These are phyloP conservation scores for Donacobius atricapilla DNA, from an alignment of 2,113 vertebrate genomes.

Conservation along the genomic window DNA sequence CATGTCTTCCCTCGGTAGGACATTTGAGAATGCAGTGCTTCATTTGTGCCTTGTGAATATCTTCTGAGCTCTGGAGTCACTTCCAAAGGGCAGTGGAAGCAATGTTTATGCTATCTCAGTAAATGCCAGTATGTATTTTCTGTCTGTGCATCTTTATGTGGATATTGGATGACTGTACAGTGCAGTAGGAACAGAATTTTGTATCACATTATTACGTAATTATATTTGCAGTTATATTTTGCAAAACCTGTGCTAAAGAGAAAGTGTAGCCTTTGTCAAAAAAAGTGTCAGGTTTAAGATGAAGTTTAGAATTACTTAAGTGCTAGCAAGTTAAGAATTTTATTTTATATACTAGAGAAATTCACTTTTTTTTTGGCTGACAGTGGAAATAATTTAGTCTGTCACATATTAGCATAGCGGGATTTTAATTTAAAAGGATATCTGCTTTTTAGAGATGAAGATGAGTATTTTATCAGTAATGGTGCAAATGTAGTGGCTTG, in stretches of 20 bases:
- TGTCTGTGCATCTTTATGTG: background rate
- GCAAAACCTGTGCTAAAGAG: background rate
- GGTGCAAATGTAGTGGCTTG: background rate
- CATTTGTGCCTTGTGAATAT: background rate
- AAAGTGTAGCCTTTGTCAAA: background rate
- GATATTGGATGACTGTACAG: background rate
- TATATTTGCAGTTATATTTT: background rate
- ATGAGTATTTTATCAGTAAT: background rate
- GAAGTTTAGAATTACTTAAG: background rate
- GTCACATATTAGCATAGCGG: background rate
- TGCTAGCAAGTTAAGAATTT: background rate
- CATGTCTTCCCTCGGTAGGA: fast-evolving
- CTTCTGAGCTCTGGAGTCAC: background rate
- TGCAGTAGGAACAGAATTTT: background rate
- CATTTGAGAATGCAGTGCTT: background rate
- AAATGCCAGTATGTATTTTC: background rate
- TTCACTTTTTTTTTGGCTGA: background rate
- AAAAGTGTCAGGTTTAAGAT: background rate
- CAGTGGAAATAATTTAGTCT: background rate
- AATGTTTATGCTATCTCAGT: background rate
- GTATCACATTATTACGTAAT: background rate
- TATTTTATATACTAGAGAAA: background rate
- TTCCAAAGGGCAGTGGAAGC: background rate
- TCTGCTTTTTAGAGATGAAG: background rate
- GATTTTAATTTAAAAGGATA: background rate